These are phyloP conservation scores for Calcarius lapponicus DNA, from an alignment of 2,797 vertebrate genomes.

Conservation along the genomic window DNA sequence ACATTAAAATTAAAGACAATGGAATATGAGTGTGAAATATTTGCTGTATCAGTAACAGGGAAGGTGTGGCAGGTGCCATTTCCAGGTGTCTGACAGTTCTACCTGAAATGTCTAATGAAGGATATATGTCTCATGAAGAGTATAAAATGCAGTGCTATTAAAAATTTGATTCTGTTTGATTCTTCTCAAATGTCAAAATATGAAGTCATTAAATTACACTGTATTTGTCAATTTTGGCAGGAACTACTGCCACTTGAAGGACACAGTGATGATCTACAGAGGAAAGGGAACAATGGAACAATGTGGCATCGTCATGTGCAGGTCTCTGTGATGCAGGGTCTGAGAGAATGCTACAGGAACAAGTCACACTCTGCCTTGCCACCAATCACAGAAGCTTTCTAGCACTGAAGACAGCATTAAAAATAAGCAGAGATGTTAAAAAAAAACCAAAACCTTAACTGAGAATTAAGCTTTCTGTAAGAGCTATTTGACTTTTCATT, in stretches of 20 bases:
- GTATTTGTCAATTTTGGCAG: not conserved
- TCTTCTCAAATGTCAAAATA: not conserved
- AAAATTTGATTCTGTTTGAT: not conserved
- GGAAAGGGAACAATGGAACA: not conserved
- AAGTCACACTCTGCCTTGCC: not conserved
- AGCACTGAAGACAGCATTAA: not conserved
- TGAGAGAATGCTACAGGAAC: not conserved
- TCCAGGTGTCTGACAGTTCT: not conserved
- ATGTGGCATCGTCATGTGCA: not conserved
- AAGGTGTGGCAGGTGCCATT: not conserved
- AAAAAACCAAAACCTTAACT: too few species aligned
- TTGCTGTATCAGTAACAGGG: not conserved
- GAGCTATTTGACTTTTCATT: not conserved
- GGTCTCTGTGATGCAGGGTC: not conserved
- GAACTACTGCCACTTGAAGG: not conserved
- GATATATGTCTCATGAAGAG: not conserved
- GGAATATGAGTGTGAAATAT: not conserved
- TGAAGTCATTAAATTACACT: not conserved
- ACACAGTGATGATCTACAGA: not conserved
- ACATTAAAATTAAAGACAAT: not conserved
- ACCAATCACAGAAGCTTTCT: not conserved
- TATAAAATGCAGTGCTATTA: not conserved
- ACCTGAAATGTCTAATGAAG: not conserved
- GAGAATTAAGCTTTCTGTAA: not conserved
- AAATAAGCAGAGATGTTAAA: not conserved